Evolutionary conservation across 2,797 vertebrate genomes (phyloP), one percentile per base, ranked within the genome.

Genomic region (Melanotaenia maccullochi): DNA sequence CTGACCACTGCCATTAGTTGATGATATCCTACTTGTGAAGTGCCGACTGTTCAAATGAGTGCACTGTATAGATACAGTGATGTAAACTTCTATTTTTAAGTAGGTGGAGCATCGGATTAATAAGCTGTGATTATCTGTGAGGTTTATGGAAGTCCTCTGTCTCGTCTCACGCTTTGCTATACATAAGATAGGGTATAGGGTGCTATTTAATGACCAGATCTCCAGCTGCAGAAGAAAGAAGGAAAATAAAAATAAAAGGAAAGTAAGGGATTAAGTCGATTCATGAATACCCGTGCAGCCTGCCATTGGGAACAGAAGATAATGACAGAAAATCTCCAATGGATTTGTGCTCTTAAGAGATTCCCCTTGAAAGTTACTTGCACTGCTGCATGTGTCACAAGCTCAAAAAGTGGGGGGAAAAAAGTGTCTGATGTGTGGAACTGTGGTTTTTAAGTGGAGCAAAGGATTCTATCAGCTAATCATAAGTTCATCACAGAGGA

Each of bases 271-370:
- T 59, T 55, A 82, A 74, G 71, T 51, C 61, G 20, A 68, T 66
- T 52, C 42, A 8, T 57, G 65, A 86, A 79, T 77, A 85, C 79
- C 67, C 71, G 51, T 67, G 65, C 65, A 71, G 63, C 44, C 66
- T 78, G 79, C 73, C 47, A 73, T 30, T 36, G 60, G 38, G 47
- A 73, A 64, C 71, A 77, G 83, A 57, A 82, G 73, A 79, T 90
- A 87, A 89, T 83, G 81, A 89, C 81, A 71, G 73, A 83, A 78
- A 80, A 81, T 88, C 83, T 88, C 81, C 84, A 69, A 82, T 76
- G 88, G 89, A 89, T 92, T 91, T 82, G 74, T 78, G 74, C 81
- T 85, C 78, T 75, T 87, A 52, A 67, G 83, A 88, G 69, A 90
- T 75, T 91, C 84, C 89, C 77, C 33, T 38, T 76, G 81, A 85